phyloP scores from a whole-genome alignment of 1,140 invertebrate genomes.

The Gryon sp. region DNA sequence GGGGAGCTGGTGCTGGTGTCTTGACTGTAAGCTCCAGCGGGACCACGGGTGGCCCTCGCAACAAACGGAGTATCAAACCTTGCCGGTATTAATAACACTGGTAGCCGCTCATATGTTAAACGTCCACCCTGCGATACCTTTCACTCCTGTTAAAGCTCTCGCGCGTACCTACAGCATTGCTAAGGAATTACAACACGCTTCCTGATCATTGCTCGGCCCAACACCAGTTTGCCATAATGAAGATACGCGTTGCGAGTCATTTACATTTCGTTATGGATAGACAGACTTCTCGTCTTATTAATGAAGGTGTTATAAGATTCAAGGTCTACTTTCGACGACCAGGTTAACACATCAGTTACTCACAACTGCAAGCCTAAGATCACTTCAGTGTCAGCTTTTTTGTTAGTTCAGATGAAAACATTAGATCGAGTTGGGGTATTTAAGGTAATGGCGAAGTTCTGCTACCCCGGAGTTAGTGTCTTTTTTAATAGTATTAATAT shows the following conservation, averaged over 20 bases:
- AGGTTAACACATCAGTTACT: no score
- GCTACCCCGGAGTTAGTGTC: no score
- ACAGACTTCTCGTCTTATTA: conserved; percentile 17
- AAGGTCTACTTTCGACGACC: not conserved
- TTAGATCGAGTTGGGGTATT: no score
- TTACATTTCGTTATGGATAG: conserved; percentile 21
- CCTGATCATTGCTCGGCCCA: conserved; percentile 59
- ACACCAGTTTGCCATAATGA: conserved; percentile 51
- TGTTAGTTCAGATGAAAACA: no score
- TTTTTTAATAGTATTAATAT: no score
- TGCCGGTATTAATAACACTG: conserved; percentile 79
- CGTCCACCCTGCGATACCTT: conserved; percentile 74
- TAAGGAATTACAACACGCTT: conserved; percentile 47
- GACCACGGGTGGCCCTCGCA: conserved; percentile 73
- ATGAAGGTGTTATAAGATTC: conserved; percentile 18
- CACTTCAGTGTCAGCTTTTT: no score
- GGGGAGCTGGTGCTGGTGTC: conserved; percentile 11
- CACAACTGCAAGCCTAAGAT: no score
- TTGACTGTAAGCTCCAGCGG: conserved; percentile 38
- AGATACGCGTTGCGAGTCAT: conserved; percentile 20
- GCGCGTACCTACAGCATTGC: conserved; percentile 52
- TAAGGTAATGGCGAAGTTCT: no score
- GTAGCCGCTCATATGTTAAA: conserved; percentile 80
- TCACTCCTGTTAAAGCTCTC: conserved; percentile 55
- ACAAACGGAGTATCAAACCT: conserved; percentile 71